Base-by-base conservation (phyloP, 1,140 invertebrate genomes). In the Sarcophaga bullata region DNA sequence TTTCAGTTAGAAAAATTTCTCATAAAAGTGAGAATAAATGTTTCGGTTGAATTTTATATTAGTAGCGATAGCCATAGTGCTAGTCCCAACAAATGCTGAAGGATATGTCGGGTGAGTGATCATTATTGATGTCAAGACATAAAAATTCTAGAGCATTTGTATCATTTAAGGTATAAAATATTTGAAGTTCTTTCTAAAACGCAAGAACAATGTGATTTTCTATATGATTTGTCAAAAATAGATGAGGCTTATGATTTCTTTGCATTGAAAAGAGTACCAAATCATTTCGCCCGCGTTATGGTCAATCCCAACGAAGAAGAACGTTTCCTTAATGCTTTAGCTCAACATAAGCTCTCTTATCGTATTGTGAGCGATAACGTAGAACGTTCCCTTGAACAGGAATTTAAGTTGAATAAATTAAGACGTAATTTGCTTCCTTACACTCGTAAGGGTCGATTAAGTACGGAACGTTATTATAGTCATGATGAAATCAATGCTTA, bases 401-500 rank as follows among this genome's bases (percentile, higher is more conserved):
- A 76, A 13, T 52, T 46, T 15, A 8, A 78, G 13, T 15, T 76
- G 73, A 80, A 80, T 5, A 84, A 85, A 52, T 68, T 86, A 75
- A 85, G 85, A 47, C 84, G 86, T 0, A 84, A 84, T 4, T 73
- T 85, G 9, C 76, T 13, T 4, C 88, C 88, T 15, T 87, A 87
- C 15, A 84, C 84, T 11, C 86, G 86, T 19, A 87, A 87, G 50
- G 87, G 88, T 62, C 86, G 86, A 10, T 17, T 78, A 46, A 82
- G 83, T 80, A 86, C 80, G 0, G 87, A 89, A 17, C 86, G 86
- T 15, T 89, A 89, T 50, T 90, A 88, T 78, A 84, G 80, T 0
- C 85, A 88, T 49, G 86, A 85, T 19, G 86, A 87, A 88, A 58
- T 83, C 8, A 86, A 94, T 83, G 94, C 95, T 90, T 95, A 94